Evolutionary conservation across 1,140 invertebrate species (phyloP).

Genomic region (Magallana ariakensis): DNA sequence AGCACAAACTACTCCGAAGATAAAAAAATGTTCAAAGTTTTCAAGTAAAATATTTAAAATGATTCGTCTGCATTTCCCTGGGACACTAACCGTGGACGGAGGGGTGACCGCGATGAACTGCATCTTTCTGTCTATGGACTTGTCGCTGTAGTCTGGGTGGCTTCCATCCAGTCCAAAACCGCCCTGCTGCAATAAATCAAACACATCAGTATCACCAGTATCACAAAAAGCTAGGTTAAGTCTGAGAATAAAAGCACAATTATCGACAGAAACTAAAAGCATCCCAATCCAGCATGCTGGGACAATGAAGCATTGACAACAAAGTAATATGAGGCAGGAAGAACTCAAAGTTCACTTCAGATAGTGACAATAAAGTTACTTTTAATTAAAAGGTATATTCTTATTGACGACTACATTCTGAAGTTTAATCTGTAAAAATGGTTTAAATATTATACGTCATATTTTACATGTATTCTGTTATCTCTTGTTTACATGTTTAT

Average conservation of each 20-base stretch:
- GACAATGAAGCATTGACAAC: background rate
- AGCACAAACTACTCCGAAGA: too few species aligned
- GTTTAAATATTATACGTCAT: background rate
- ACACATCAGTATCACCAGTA: background rate
- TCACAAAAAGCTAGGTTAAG: background rate
- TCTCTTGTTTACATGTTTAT: background rate
- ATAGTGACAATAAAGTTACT: too few species aligned
- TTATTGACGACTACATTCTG: too few species aligned
- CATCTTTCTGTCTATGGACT: conserved; percentile 58
- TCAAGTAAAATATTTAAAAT: too few species aligned
- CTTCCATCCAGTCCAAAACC: conserved; percentile 2
- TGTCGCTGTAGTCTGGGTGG: conserved; percentile 43
- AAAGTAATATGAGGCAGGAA: background rate
- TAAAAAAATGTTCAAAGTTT: too few species aligned
- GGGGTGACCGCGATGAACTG: conserved; percentile 58
- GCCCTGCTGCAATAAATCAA: conserved; percentile 15
- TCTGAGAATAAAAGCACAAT: background rate
- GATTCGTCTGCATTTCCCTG: too few species aligned
- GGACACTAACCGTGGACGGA: conserved; percentile 45
- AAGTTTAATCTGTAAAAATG: too few species aligned
- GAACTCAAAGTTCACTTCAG: too few species aligned
- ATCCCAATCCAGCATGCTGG: background rate
- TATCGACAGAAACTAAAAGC: background rate
- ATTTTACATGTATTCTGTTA: background rate
- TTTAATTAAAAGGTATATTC: too few species aligned